phyloP scores from a whole-genome alignment of 2,797 vertebrate species.

The Halcyon chelicuti region DNA sequence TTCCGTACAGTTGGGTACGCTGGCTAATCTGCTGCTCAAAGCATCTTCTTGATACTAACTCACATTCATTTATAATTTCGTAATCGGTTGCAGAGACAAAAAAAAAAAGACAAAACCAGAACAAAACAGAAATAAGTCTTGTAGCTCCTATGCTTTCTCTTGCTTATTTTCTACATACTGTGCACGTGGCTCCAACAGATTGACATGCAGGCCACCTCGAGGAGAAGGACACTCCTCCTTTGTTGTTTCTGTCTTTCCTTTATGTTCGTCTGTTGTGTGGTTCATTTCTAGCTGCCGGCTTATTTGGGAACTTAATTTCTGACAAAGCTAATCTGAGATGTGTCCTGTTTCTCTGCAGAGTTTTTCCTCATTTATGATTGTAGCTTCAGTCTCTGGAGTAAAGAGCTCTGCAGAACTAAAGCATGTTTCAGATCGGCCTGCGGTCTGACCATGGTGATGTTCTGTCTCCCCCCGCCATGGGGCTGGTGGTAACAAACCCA shows the following conservation, averaged over 20 bases:
- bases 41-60: neutral
- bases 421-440: neutral
- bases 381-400: neutral
- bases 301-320: neutral
- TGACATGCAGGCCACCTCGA: neutral
- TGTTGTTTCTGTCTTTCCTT: neutral
- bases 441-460: neutral
- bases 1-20: neutral
- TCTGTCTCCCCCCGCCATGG: neutral
- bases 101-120: neutral
- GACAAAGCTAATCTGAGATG: neutral
- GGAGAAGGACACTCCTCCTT: neutral
- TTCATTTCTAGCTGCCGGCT: neutral
- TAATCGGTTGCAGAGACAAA: neutral
- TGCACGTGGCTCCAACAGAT: neutral
- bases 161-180: neutral
- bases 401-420: neutral
- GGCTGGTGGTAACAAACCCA: slow-evolving; percentile 4
- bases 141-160: neutral
- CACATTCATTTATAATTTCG: neutral
- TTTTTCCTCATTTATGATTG: neutral
- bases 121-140: neutral
- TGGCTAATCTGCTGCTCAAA: neutral
- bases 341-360: neutral
- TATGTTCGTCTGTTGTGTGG: neutral